Conservation (phyloP, 1,140 invertebrate genomes). For the Zaprionus africanus region DNA sequence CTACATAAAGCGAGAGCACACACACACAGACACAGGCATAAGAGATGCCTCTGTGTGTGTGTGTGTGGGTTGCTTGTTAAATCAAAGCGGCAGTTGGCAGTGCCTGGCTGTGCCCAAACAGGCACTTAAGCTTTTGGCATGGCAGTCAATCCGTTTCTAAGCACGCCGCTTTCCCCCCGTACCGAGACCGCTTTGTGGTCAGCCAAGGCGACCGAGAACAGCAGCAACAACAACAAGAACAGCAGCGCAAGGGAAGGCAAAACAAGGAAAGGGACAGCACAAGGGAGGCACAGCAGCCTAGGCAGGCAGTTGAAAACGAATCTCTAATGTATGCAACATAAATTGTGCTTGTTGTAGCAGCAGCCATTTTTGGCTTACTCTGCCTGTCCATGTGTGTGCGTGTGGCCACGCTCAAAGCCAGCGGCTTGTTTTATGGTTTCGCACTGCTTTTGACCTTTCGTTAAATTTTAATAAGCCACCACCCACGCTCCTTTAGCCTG, state of each 20-base stretch:
- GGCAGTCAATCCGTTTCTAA: conserved; percentile 78
- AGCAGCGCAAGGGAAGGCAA: not conserved
- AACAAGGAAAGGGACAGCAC: not conserved
- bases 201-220: conserved; percentile 25
- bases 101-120: conserved; percentile 50
- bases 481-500: not conserved
- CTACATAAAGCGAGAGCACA: conserved; percentile 22
- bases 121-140: conserved; percentile 81
- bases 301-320: conserved; percentile 7
- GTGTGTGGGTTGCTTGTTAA: conserved; percentile 55
- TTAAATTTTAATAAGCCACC: conserved; percentile 74
- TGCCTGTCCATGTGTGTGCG: conserved; percentile 11
- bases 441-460: conserved; percentile 80
- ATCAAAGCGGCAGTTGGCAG: conserved; percentile 59
- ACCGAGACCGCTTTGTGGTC: conserved; percentile 48
- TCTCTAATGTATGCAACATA: conserved; percentile 78
- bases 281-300: not conserved
- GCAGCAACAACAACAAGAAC: conserved; percentile 12
- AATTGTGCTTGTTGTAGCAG: conserved; percentile 63
- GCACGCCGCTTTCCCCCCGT: conserved; percentile 45
- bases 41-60: conserved; percentile 8
- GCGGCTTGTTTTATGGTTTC: conserved; percentile 81
- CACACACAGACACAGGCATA: conserved; percentile 1
- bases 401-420: conserved; percentile 55
- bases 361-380: conserved; percentile 60